Conservation (phyloP, 1,140 invertebrate species). For the Macrotrachela quadricornifera region DNA sequence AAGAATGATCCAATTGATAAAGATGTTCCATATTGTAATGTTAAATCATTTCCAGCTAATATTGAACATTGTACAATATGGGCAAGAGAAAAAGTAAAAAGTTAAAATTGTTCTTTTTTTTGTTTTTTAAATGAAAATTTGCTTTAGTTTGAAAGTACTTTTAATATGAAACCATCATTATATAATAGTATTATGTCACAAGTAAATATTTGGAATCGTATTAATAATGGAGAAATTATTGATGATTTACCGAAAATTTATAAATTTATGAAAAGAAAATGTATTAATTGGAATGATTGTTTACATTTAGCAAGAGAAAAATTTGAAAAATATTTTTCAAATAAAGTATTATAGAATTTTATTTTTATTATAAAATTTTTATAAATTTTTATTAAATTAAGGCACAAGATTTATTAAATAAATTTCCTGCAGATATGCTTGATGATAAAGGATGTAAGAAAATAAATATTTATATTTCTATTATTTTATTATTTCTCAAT, state of each 20-base stretch:
- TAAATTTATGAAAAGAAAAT: conserved; percentile 15
- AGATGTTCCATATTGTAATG: conserved; percentile 28
- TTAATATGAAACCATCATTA: conserved; percentile 24
- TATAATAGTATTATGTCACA: conserved; percentile 24
- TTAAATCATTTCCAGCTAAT: conserved; percentile 29
- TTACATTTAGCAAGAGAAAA: conserved; percentile 21
- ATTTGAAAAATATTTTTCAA: conserved; percentile 33
- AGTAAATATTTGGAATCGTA: conserved; percentile 12
- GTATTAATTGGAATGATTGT: conserved; percentile 19
- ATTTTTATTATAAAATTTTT: neutral
- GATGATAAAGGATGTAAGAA: neutral
- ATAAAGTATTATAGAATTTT: conserved; percentile 22
- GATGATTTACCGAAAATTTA: conserved; percentile 19
- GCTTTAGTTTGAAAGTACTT: conserved; percentile 29
- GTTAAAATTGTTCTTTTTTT: neutral
- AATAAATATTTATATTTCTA: neutral
- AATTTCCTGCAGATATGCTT: conserved; percentile 21
- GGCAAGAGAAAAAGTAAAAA: conserved; percentile 28
- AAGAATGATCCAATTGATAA: conserved; percentile 26
- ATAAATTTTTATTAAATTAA: conserved; percentile 12
- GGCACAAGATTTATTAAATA: conserved; percentile 26
- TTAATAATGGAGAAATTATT: conserved; percentile 14
- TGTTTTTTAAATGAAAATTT: conserved; percentile 11
- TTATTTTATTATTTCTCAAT: neutral
- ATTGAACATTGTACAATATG: conserved; percentile 31